Percentiles rank a stretch among this genome's conserved stretches.
Evolutionary conservation across 2,888 invertebrate genomes (phyloP).

Genomic region (Baronia brevicornis): DNA sequence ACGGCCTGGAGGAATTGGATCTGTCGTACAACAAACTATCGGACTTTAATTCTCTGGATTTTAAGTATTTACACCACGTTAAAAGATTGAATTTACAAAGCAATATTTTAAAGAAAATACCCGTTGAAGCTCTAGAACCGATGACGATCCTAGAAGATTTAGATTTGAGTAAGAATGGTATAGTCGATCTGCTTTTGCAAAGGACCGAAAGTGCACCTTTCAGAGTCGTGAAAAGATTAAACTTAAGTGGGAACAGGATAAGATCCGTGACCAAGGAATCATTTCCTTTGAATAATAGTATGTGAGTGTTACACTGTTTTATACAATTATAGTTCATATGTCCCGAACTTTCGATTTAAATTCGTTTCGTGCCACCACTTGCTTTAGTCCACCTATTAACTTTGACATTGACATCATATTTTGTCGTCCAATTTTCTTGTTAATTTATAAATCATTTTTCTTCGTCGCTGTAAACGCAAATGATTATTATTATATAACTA

Average conservation of each 20-base stretch:
- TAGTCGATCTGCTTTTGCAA: conserved; percentile 48
- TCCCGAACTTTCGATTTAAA: neutral
- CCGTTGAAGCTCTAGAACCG: conserved; percentile 49
- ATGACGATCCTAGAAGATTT: conserved; percentile 54
- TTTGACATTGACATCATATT: too few species aligned
- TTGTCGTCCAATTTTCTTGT: too few species aligned
- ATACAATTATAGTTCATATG: conserved; percentile 4
- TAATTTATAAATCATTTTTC: too few species aligned
- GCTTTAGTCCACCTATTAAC: too few species aligned
- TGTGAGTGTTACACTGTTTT: conserved; percentile 44
- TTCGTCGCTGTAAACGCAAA: too few species aligned
- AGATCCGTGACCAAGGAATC: conserved; percentile 55
- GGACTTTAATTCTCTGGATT: conserved; percentile 52
- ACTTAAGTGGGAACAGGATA: conserved; percentile 67
- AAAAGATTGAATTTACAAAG: conserved; percentile 63
- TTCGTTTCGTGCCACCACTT: too few species aligned
- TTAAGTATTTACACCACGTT: conserved; percentile 43
- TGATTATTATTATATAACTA: too few species aligned
- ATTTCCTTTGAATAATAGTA: conserved; percentile 48
- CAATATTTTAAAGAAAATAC: conserved; percentile 58
- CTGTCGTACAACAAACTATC: conserved; percentile 67
- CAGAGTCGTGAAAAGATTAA: conserved; percentile 50
- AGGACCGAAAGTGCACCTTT: conserved; percentile 38
- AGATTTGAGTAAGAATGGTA: conserved; percentile 67
- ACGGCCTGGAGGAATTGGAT: conserved; percentile 61